Percentiles rank a stretch among this genome's conserved stretches.
Conservation (phyloP, 2,888 invertebrate species). For the Saturnia japonica region DNA sequence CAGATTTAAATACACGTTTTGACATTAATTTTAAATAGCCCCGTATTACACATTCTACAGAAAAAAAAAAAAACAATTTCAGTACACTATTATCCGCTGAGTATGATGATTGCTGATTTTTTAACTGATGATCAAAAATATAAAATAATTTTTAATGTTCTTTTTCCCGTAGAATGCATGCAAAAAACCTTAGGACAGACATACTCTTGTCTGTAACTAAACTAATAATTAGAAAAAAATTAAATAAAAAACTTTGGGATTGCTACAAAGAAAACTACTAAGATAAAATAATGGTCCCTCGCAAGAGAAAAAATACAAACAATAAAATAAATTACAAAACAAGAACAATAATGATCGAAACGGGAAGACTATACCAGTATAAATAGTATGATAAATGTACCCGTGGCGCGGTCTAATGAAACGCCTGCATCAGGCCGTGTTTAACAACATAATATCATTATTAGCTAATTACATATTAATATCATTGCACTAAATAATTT, state of each 20-base stretch:
- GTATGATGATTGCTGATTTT: too few relatives aligned
- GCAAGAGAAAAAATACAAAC: conserved; percentile 43
- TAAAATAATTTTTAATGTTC: not conserved
- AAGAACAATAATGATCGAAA: conserved; percentile 48
- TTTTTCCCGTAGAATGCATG: conserved; percentile 13
- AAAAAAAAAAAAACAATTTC: too few relatives aligned
- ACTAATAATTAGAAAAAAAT: conserved; percentile 71
- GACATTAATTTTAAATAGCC: not conserved
- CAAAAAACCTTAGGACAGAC: conserved; percentile 26
- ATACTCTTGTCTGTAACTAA: conserved; percentile 39
- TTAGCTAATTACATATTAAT: conserved; percentile 62
- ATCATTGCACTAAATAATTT: conserved; percentile 78
- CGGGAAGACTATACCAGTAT: conserved; percentile 37
- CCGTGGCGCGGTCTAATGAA: conserved; percentile 45
- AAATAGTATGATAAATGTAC: conserved; percentile 39
- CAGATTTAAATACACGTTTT: not conserved
- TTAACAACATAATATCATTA: conserved; percentile 37
- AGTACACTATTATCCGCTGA: not conserved
- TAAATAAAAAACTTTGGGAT: conserved; percentile 75
- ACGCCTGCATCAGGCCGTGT: conserved; percentile 34
- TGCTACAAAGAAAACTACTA: conserved; percentile 68
- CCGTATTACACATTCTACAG: not conserved
- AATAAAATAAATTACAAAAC: conserved; percentile 58
- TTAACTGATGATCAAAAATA: too few relatives aligned
- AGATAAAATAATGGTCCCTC: conserved; percentile 74